Evolutionary conservation across 2,888 invertebrate genomes (phyloP), one percentile per base, ranked within the genome.

Genomic region (Podabrus alpinus): DNA sequence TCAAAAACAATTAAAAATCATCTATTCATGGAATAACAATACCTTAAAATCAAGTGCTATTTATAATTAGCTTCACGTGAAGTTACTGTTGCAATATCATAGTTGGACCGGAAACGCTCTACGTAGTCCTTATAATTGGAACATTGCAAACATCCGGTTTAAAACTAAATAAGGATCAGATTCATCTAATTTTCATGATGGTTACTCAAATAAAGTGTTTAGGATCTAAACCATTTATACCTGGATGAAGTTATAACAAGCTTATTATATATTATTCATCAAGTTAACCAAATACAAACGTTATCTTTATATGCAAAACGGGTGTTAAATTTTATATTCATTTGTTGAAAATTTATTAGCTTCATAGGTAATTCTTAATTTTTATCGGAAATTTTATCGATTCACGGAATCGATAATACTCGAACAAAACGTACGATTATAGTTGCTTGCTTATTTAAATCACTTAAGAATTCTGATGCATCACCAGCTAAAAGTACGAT

Each of bases 111-210:
- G 75, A 76, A 73, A 76, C 72, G 67, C 75, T 70, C 45, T 59
- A 73, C 73, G 72, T 64, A 61, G 67, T 61, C 61, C 67, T 70
- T 73, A 70, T 73, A 76, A 76, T 70, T 76, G 73, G 72, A 76
- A 76, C 75, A 71, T 67, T 73, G 66, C 68, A 72, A 76, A 67
- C 75, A 76, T 76, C 75, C 75, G 75, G 70, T 73, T 70, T 64
- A 25, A 71, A 74, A 66, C 62, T 71, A 64, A 68, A 74, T 45
- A 68, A 64, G 73, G 66, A 69, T 69, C 69, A 69, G 66, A 69
- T 66, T 64, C 61, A 71, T 64, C 64, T 61, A 68, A 74, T 71
- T 74, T 74, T 68, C 71, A 25, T 29, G 19, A 24, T 68, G 70
- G 61, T 45, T 45, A 45, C 45, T 45, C 45, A 45, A 45, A 45